Base-by-base conservation (phyloP, 2,113 vertebrate species). In the Alosa alosa region DNA sequence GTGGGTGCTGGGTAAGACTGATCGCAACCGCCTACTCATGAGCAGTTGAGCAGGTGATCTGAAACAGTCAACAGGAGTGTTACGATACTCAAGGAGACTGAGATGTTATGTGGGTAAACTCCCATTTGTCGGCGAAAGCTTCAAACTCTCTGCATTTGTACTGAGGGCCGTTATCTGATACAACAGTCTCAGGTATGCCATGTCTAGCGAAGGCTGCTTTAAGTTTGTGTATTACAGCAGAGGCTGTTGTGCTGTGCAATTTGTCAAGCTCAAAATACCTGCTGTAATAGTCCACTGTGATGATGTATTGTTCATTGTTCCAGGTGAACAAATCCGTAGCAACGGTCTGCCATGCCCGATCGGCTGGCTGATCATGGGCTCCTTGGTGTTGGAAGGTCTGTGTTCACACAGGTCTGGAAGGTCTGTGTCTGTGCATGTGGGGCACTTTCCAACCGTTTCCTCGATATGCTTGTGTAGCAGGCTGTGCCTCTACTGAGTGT, bases 211-310 rank as follows among this genome's bases (percentile, higher is more conserved):
- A 31, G 31, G 31, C 31, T 31, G 31, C 31, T 31, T 31, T 85
- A 0, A 81, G 39, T 41, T 85, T 86, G 45, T 39, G 25, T 1
- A 84, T 85, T 0, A 90, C 36, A 13, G 64, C 82, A 8, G 84
- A 4, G 4, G 75, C 41, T 47, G 55, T 88, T 11, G 50, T 82
- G 36, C 31, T 31, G 82, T 22, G 46, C 0, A 85, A 81, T 6
- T 82, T 86, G 2, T 84, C 84, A 15, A 87, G 8, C 22, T 88
- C 68, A 85, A 83, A 85, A 25, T 50, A 87, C n/a, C 81, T 60
- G 45, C 84, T 86, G 47, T 82, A 57, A 22, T 88, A 87, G 39
- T 86, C 83, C 7, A 87, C 52, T 45, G 50, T 72, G 1, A 86
- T 18, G 6, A 85, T 13, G 50, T 85, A 84, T 25, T 83, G 6